These are phyloP conservation scores for Elysia chlorotica DNA, from an alignment of 1,140 invertebrate genomes.

Conservation along the genomic window DNA sequence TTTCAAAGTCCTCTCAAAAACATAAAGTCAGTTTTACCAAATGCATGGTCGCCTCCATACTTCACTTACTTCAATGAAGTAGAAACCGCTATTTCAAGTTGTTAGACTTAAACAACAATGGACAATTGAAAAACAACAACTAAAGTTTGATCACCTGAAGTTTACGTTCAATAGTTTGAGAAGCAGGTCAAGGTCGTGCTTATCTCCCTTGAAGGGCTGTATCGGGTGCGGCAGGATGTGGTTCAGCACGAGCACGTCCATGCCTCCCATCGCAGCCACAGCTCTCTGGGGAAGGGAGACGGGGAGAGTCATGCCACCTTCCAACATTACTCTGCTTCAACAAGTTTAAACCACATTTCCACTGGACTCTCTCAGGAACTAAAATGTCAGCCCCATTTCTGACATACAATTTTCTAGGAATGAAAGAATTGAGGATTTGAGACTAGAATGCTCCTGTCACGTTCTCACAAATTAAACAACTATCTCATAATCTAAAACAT, in stretches of 20 bases:
- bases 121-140: background rate
- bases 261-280: slow-evolving; percentile 37
- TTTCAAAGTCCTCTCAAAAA: background rate
- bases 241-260: slow-evolving; percentile 55
- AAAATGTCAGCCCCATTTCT: no score
- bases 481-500: no score
- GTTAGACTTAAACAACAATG: background rate
- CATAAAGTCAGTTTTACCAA: background rate
- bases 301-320: background rate
- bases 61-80: background rate
- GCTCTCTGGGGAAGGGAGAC: slow-evolving; percentile 32
- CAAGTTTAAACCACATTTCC: no score
- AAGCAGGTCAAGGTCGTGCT: slow-evolving; percentile 39
- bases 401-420: no score
- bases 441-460: no score
- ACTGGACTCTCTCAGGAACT: no score
- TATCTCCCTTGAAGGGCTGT: slow-evolving; percentile 42
- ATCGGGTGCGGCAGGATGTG: slow-evolving; percentile 47
- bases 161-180: slow-evolving; percentile 48
- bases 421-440: no score
- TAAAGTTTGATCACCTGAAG: slow-evolving; percentile 27
- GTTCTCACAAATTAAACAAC: no score
- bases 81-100: background rate
- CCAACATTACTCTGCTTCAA: no score
- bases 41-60: background rate